A percentile compares a stretch with the other conserved stretches of the same genome.
Evolutionary conservation across 2,113 vertebrate genomes (phyloP).

Genomic region (Salvelinus sp.): DNA sequence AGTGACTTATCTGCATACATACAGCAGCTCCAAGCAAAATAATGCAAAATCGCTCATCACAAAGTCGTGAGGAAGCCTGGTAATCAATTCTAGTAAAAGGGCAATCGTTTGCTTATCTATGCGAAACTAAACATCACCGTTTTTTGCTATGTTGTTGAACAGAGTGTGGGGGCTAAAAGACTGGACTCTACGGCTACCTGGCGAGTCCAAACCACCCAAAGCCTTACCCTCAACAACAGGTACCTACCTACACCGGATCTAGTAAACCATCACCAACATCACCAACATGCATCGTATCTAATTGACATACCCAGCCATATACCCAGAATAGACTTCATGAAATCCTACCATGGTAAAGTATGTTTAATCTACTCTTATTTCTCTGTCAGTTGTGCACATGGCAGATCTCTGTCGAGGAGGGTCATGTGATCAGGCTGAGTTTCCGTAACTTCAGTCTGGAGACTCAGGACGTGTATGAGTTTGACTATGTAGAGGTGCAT

Average conservation of each 20-base stretch:
- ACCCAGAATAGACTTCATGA: too few species aligned
- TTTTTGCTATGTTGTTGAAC: constrained; percentile 25
- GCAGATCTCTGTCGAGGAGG: constrained; percentile 81
- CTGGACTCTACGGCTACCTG: constrained; percentile 72
- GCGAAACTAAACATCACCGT: background rate
- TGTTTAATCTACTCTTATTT: background rate
- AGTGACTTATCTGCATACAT: too few species aligned
- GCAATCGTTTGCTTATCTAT: too few species aligned
- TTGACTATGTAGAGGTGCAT: constrained; percentile 90
- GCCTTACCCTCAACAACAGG: constrained; percentile 85
- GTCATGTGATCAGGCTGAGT: constrained; percentile 79
- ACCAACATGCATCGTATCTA: too few species aligned
- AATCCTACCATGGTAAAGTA: too few species aligned
- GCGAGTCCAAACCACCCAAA: constrained; percentile 82
- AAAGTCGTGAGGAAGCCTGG: too few species aligned
- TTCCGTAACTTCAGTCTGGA: constrained; percentile 96
- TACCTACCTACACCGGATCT: constrained; percentile 32
- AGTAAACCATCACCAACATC: background rate
- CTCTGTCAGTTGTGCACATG: constrained; percentile 78
- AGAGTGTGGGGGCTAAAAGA: constrained; percentile 88
- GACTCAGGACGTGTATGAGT: constrained; percentile 82
- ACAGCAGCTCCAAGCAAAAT: too few species aligned
- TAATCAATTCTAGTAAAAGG: too few species aligned
- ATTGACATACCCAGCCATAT: too few species aligned
- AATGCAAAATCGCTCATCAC: too few species aligned